Base-by-base conservation (phyloP, 2,888 invertebrate species). In the Drosophila algonquin region DNA sequence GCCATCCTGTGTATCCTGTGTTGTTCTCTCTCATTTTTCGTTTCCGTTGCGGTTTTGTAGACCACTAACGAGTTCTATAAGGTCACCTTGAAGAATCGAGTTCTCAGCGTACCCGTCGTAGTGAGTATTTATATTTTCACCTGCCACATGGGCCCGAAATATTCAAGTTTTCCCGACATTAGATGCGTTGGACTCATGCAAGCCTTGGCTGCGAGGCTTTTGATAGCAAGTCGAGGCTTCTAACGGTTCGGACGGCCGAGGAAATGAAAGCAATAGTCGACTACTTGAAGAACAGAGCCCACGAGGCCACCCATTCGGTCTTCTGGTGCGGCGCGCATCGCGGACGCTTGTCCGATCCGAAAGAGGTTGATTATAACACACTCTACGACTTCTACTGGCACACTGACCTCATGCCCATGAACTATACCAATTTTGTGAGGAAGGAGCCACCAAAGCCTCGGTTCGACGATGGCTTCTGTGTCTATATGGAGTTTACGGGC, bases 301-400 rank as follows among this genome's bases (percentile, higher is more conserved):
- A 84, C 14, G 44, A 52, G 7, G 30, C 50, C 3, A 86, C 57
- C 0, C 83, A 82, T 14, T n/a, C 70, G 0, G 8, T 44, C 12
- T 84, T 85, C 55, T 85, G 84, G 84, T 74, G 53, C 16, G 77
- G 79, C n/a, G 84, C 81, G 9, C 87, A 89, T 65, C 79, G 85
- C 10, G 81, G 89, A 3, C 67, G 61, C 16, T 44, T 76, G 32
- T 45, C 58, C 18, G 7, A 51, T 24, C 14, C 32, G 1, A n/a
- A 7, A 0, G 50, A 60, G 1, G 27, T 68, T 12, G 70, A 70
- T 21, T 32, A 54, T 9, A 14, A 14, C 0, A 53, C 74, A 0
- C 14, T 84, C n/a, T 10, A 54, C 0, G 18, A 73, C 4, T 84
- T 76, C 14, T 85, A 84, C 63, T 85, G 87, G 85, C 77, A 75